Base-by-base conservation (phyloP, 2,888 invertebrate genomes). In the Furcula furcula region DNA sequence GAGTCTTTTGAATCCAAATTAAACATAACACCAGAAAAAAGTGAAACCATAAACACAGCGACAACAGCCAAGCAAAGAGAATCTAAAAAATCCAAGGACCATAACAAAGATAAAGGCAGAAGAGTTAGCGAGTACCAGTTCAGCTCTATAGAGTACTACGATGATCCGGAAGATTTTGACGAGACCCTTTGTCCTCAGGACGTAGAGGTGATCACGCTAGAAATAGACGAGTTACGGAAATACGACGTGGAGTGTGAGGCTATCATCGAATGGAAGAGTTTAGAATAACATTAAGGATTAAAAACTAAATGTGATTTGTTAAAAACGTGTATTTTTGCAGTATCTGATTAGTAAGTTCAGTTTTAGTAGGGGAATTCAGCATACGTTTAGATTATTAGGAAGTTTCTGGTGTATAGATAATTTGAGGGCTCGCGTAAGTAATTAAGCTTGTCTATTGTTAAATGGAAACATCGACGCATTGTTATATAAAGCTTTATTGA, bases 121-220 rank as follows among this genome's bases (percentile, higher is more conserved):
- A 60, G 78, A 4, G 55, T 52, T 0, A 62, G 64, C 11, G 84
- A 84, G 7, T 86, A 87, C 33, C 52, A 69, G 46, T 82, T 83
- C 21, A 80, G 80, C 36, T 79, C 83, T 0, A 40, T 63, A 0
- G 85, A 86, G 40, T 85, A 85, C 40, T 81, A 84, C 22, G 85
- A 83, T 7, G 83, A 84, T 2, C 27, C 41, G 0, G 31, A 46
- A 0, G 65, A 65, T 1, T 81, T 84, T 26, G 58, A 72, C 7
- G 20, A 10, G 0, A 3, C 29, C 0, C 0, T 32, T 1, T 86
- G 86, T 36, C 76, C 78, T 0, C 62, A 67, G 1, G 55, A 34
- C 0, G 68, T 86, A 0, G 67, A 77, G 1, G 59, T 69, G 1
- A 65, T 85, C 12, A 29, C 18, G 0, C 40, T 85, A 19, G 64